Evolutionary conservation across 2,797 vertebrate genomes (phyloP), one percentile per base, ranked within the genome.

Genomic region (Phalanger gymnotis): DNA sequence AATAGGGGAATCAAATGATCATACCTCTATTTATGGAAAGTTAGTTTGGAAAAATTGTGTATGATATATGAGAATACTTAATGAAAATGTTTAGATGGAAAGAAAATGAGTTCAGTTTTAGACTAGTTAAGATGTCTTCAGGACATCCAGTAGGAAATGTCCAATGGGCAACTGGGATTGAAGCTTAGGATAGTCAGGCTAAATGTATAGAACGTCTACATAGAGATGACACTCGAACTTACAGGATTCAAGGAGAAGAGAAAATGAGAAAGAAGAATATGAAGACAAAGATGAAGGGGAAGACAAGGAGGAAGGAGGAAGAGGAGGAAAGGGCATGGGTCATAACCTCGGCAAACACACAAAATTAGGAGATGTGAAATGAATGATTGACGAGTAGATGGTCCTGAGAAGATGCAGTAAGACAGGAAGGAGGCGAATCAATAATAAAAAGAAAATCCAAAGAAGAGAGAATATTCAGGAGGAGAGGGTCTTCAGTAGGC

Each of bases 241-340:
- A 73, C 5, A 16, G 16, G 2, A 40, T 61, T n/a, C n/a, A 4
- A 61, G 34, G 30, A 16, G 31, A 31, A 58, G 11, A 58, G 57
- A 61, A 13, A 61, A 6, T 7, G 31, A 61, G 31, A 61, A 4
- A 34, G 13, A 61, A 25, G 12, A 58, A 13, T 0, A 13, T 11
- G 30, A 58, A 13, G 30, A 58, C 10, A 13, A 58, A 31, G 11
- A 31, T 11, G 30, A 58, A 31, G 30, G 28, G 1, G 4, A 58
- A 31, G 11, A 31, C 3, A 11, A 57, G 11, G 0, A 9, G 2
- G 6, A n/a, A 73, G 5, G 34, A 73, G 66, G 14, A 10, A 22
- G 14, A 73, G 2, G 4, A 9, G 16, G 14, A 73, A 0, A 25
- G 2, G 19, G 2, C 0, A 1, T 81, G 22, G 19, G 28, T 22